These are phyloP conservation scores for Caenorhabditis sp. DNA, from an alignment of 2,888 invertebrate genomes.

Conservation along the genomic window DNA sequence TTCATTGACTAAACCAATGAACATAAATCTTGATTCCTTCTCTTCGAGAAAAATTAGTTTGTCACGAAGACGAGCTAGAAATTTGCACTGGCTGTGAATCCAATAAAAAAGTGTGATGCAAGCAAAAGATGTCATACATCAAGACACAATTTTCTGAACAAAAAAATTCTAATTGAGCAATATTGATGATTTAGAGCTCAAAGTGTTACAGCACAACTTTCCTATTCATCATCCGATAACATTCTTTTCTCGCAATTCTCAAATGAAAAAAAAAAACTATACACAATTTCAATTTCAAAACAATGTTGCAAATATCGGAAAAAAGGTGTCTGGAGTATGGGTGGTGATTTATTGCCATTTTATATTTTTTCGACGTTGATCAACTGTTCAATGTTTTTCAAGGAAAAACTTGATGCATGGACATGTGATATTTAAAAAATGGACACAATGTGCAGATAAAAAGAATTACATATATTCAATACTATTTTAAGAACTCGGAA, in stretches of 20 bases:
- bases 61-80: background rate
- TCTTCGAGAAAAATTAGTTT: background rate
- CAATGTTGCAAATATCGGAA: background rate
- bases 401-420: background rate
- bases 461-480: too few relatives aligned
- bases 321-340: background rate
- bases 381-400: constrained; percentile 1
- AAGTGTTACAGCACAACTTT: background rate
- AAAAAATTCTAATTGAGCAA: background rate
- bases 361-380: background rate
- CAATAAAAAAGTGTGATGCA: background rate
- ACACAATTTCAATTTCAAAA: background rate
- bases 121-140: background rate
- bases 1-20: background rate
- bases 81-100: background rate
- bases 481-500: too few relatives aligned
- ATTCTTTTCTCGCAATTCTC: too few relatives aligned
- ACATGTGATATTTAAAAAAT: background rate
- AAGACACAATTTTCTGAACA: background rate
- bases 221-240: background rate
- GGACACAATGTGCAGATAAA: too few relatives aligned
- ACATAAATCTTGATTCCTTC: background rate
- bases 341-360: background rate
- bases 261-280: too few relatives aligned
- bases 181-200: background rate